Percentiles rank a stretch among this genome's conserved stretches.
Evolutionary conservation across 2,797 vertebrate genomes (phyloP).

Genomic region (Neostethus bicornis): DNA sequence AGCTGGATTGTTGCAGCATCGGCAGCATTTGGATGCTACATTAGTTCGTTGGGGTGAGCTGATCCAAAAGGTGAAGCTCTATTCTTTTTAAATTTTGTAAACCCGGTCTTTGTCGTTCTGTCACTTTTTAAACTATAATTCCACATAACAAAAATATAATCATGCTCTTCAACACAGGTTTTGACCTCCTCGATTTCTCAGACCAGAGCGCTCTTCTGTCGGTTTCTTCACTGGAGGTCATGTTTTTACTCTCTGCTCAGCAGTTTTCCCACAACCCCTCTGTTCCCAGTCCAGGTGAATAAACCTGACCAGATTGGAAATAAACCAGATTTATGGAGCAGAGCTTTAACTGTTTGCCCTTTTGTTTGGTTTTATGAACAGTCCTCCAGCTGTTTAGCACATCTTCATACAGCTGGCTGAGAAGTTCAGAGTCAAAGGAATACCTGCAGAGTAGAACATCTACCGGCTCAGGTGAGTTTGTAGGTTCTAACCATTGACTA

Average conservation of each 20-base stretch:
- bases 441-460: conserved; percentile 50
- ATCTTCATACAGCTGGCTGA: conserved; percentile 69
- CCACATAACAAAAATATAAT: not conserved
- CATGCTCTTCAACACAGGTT: too few relatives aligned
- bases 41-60: too few relatives aligned
- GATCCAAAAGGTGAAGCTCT: too few relatives aligned
- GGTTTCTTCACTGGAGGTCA: conserved; percentile 88
- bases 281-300: conserved; percentile 77
- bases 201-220: conserved; percentile 89
- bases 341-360: not conserved
- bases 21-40: too few relatives aligned
- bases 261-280: conserved; percentile 85
- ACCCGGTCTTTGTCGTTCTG: too few relatives aligned
- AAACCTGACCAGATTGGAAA: not conserved
- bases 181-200: conserved; percentile 87
- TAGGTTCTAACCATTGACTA: too few relatives aligned
- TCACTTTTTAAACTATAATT: not conserved
- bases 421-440: conserved; percentile 66
- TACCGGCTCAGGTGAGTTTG: conserved; percentile 68
- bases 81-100: not conserved
- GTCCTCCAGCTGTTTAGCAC: conserved; percentile 70
- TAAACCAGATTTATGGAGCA: not conserved
- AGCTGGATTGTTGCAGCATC: too few relatives aligned
- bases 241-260: conserved; percentile 90
- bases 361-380: conserved; percentile 31